Conservation (phyloP, 2,797 vertebrate genomes). For the Sarcoramphus papa region DNA sequence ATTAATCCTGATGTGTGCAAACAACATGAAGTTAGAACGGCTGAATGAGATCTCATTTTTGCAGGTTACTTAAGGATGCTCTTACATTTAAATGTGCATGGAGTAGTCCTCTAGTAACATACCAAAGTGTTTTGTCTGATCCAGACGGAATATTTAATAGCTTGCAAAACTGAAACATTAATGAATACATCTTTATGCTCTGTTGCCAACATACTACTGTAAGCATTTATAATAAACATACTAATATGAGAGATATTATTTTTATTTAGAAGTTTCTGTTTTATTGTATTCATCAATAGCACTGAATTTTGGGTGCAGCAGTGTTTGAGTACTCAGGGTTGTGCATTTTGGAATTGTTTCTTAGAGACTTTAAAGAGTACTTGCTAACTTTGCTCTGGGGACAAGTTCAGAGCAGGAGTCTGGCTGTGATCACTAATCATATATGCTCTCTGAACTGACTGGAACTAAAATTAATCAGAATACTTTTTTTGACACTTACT, state of each 20-base stretch:
- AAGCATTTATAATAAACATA: background rate
- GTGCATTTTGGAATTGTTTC: background rate
- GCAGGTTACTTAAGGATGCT: background rate
- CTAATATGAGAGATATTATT: background rate
- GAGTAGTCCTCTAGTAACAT: background rate
- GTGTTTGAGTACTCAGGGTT: background rate
- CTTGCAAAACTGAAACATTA: background rate
- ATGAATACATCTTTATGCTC: background rate
- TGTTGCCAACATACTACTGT: background rate
- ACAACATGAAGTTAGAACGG: background rate
- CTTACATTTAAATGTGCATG: background rate
- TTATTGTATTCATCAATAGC: background rate
- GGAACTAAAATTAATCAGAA: background rate
- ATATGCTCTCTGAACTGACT: background rate
- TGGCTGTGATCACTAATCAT: background rate
- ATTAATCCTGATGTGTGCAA: background rate
- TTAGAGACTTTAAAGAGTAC: background rate
- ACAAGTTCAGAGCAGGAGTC: background rate
- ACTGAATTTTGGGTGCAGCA: background rate
- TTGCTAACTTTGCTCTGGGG: background rate
- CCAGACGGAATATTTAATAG: background rate
- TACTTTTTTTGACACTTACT: background rate
- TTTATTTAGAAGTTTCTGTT: background rate
- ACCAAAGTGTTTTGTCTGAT: background rate
- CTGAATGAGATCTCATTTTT: background rate